phyloP scores from a whole-genome alignment of 2,113 vertebrate genomes.

The Pangasianodon gigas region DNA sequence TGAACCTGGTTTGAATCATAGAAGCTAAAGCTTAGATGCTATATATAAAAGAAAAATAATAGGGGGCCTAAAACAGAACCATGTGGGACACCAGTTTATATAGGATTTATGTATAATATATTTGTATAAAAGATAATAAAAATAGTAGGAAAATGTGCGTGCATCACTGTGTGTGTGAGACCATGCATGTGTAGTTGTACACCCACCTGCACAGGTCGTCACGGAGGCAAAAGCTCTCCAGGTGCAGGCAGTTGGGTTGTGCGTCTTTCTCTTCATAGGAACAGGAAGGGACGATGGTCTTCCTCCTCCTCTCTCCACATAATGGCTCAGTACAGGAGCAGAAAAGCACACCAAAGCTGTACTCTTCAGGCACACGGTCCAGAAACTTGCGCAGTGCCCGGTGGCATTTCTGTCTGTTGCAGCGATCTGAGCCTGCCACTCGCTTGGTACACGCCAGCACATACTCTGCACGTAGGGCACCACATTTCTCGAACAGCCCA shows the following conservation, averaged over 20 bases:
- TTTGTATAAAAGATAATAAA: neutral
- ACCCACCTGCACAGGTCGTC: constrained; percentile 89
- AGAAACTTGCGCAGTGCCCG: constrained; percentile 84
- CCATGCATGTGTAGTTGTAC: neutral
- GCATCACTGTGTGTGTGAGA: neutral
- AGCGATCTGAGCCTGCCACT: constrained; percentile 63
- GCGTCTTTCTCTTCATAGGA: constrained; percentile 79
- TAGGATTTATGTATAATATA: neutral
- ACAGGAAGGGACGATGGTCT: constrained; percentile 92
- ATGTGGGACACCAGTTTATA: neutral
- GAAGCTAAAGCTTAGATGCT: neutral
- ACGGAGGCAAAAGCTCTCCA: constrained; percentile 79
- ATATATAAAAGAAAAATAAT: neutral
- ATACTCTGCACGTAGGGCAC: constrained; percentile 84
- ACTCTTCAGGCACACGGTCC: constrained; percentile 83
- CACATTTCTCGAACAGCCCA: constrained; percentile 85
- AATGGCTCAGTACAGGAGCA: constrained; percentile 85
- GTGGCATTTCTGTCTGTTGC: constrained; percentile 85
- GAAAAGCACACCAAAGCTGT: constrained; percentile 86
- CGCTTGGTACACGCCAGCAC: constrained; percentile 83
- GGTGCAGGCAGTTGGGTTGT: constrained; percentile 85
- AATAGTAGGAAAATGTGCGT: neutral
- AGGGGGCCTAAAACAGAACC: neutral
- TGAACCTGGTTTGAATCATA: neutral
- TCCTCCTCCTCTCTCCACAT: constrained; percentile 88